phyloP scores from a whole-genome alignment of 2,888 invertebrate genomes.

The Anodontia alba region DNA sequence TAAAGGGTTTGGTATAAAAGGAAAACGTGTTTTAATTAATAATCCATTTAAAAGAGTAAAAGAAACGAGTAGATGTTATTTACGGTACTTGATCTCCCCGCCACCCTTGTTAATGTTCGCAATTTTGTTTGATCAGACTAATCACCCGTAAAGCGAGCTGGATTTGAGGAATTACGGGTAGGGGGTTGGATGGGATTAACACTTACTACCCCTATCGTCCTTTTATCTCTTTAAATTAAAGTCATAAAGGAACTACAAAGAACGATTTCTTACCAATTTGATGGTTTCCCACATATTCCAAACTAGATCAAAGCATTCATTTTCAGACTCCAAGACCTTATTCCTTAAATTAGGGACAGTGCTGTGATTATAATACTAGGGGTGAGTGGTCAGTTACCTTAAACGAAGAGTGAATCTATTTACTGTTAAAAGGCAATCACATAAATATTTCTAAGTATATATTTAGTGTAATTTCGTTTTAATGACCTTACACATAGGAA shows the following conservation, averaged over 20 bases:
- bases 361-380: too few species aligned
- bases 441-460: too few species aligned
- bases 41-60: conserved; percentile 15
- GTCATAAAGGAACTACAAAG: conserved; percentile 4
- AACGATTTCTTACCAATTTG: background rate
- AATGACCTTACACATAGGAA: too few species aligned
- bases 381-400: too few species aligned
- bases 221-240: conserved; percentile 1
- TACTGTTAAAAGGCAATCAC: too few species aligned
- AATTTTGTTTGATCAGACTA: background rate
- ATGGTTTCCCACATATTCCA: background rate
- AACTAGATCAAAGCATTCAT: background rate
- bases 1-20: conserved; percentile 26
- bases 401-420: too few species aligned
- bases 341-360: background rate
- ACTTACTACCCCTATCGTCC: background rate
- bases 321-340: background rate
- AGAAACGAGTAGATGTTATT: conserved; percentile 1
- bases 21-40: conserved; percentile 45
- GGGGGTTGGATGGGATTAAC: background rate
- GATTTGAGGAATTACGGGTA: background rate
- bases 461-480: too few species aligned
- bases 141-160: background rate
- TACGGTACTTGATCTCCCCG: background rate
- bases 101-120: background rate